A percentile compares a stretch with the other conserved stretches of the same genome.
Conservation (phyloP, 2,797 vertebrate genomes). For the Valencia hispanica region DNA sequence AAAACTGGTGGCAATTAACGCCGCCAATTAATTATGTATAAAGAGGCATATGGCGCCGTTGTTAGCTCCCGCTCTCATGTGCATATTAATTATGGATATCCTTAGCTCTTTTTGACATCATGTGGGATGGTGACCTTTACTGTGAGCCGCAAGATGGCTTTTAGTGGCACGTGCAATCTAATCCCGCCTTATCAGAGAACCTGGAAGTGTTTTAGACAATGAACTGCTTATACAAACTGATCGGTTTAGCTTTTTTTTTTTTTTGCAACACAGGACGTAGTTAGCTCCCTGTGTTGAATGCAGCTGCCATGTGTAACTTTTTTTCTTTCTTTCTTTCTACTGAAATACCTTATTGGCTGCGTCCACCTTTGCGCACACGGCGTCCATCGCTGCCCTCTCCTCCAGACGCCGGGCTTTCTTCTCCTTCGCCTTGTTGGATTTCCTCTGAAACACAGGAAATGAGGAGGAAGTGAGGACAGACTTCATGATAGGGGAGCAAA, state of each 20-base stretch:
- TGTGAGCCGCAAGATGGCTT: neutral
- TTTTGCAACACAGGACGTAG: too few species aligned
- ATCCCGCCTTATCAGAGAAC: neutral
- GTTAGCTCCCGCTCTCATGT: constrained; percentile 38
- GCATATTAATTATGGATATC: constrained; percentile 31
- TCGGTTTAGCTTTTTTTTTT: neutral
- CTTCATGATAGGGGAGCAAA: neutral
- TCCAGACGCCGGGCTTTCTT: constrained; percentile 93
- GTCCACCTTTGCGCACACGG: constrained; percentile 93
- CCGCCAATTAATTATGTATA: constrained; percentile 55
- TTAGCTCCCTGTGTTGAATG: neutral
- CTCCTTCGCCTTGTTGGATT: constrained; percentile 92
- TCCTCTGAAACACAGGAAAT: constrained; percentile 80
- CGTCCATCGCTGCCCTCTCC: constrained; percentile 93
- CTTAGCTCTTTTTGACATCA: neutral
- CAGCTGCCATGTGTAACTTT: too few species aligned
- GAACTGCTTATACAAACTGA: neutral
- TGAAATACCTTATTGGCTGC: constrained; percentile 90
- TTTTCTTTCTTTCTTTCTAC: neutral
- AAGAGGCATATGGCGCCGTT: constrained; percentile 42
- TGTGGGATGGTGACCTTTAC: neutral
- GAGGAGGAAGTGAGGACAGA: neutral
- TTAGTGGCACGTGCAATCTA: neutral
- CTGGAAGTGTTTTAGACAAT: neutral
- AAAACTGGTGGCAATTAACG: constrained; percentile 20